These are phyloP conservation scores for Ophonus ardosiacus DNA, from an alignment of 2,888 invertebrate genomes.

Conservation along the genomic window DNA sequence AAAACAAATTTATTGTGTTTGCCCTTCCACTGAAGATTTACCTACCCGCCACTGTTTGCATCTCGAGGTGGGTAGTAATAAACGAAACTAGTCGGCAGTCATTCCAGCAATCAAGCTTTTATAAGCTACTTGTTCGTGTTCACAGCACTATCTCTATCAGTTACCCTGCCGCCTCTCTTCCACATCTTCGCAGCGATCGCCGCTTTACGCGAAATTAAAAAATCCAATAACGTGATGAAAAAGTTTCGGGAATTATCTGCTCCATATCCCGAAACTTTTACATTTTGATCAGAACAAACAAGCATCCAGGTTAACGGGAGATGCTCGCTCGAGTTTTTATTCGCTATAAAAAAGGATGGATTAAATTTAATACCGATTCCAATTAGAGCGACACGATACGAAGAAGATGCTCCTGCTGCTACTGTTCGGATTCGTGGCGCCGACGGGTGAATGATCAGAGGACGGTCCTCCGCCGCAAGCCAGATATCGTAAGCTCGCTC, in stretches of 20 bases:
- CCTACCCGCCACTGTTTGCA: no score
- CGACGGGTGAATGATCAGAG: background rate
- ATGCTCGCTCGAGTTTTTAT: conserved; percentile 54
- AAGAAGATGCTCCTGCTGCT: conserved; percentile 27
- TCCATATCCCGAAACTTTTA: conserved; percentile 65
- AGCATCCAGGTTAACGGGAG: conserved; percentile 60
- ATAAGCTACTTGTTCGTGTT: conserved; percentile 70
- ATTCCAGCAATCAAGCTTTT: conserved; percentile 71
- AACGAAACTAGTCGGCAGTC: conserved; percentile 70
- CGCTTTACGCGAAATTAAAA: conserved; percentile 69
- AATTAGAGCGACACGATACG: conserved; percentile 52
- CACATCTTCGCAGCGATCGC: background rate
- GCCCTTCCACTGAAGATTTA: no score
- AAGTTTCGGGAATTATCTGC: conserved; percentile 63
- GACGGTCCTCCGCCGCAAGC: background rate
- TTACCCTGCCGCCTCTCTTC: background rate
- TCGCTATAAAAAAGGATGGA: conserved; percentile 58
- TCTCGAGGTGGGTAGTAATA: conserved; percentile 71
- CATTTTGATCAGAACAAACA: conserved; percentile 64
- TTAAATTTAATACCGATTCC: conserved; percentile 62
- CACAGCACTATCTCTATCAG: conserved; percentile 4
- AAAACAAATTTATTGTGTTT: no score
- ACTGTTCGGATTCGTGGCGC: background rate
- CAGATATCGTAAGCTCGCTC: background rate
- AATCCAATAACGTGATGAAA: conserved; percentile 69